These are phyloP conservation scores for Dasyurus viverrinus DNA, from an alignment of 2,113 vertebrate genomes.

Conservation along the genomic window DNA sequence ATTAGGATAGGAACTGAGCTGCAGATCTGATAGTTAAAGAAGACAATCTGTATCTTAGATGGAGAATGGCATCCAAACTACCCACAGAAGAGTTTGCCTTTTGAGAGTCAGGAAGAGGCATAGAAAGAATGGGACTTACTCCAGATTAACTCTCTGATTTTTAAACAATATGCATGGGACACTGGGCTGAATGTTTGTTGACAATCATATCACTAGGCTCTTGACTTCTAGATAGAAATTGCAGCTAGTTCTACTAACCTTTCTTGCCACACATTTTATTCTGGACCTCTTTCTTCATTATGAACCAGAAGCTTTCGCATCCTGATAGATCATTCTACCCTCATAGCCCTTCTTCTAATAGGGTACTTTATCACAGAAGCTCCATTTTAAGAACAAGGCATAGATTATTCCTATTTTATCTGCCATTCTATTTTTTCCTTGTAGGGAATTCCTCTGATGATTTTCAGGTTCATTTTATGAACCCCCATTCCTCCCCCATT, in stretches of 20 bases:
- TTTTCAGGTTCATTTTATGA: not conserved
- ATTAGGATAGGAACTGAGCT: not conserved
- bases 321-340: not conserved
- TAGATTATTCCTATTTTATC: not conserved
- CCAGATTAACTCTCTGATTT: not conserved
- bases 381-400: not conserved
- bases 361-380: not conserved
- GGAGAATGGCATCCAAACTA: not conserved
- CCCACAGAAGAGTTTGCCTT: not conserved
- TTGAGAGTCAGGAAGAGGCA: not conserved
- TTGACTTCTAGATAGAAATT: not conserved
- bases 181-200: not conserved
- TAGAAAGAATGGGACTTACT: not conserved
- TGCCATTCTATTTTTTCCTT: not conserved
- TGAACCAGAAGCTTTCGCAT: not conserved
- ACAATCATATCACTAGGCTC: not conserved
- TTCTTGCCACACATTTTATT: not conserved
- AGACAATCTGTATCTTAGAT: not conserved
- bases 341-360: not conserved
- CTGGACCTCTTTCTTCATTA: not conserved
- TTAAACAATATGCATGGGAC: not conserved
- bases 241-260: not conserved
- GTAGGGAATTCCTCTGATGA: not conserved
- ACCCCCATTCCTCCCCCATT: not conserved
- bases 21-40: not conserved